Conservation (phyloP, 2,797 vertebrate species). For the Cichlasoma orientale region DNA sequence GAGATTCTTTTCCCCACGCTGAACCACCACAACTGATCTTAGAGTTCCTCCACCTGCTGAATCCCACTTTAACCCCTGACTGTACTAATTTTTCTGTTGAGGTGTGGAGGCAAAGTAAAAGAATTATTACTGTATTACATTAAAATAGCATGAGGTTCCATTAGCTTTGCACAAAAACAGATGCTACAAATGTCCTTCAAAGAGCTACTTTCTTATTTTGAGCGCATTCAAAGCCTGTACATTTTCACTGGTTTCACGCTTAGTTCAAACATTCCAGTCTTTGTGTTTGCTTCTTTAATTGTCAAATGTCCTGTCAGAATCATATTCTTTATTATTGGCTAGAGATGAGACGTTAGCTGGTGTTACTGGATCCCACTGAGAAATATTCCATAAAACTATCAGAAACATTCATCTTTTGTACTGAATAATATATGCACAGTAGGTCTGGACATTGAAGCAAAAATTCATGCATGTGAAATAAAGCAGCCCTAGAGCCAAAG, state of each 20-base stretch:
- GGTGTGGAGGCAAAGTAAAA: neutral
- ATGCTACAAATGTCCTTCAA: neutral
- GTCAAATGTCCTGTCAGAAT: conserved; percentile 5
- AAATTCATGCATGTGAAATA: conserved; percentile 46
- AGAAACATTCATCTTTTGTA: conserved; percentile 37
- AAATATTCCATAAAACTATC: conserved; percentile 37
- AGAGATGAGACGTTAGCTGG: conserved; percentile 20
- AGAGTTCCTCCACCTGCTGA: no score
- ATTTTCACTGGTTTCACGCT: neutral
- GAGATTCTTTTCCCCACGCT: no score
- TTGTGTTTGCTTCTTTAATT: neutral
- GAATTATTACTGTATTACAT: neutral
- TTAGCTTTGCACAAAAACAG: neutral
- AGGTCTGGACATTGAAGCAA: conserved; percentile 19
- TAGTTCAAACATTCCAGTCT: conserved; percentile 9
- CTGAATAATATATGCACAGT: conserved; percentile 57
- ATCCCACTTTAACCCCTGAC: no score
- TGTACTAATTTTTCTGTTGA: neutral
- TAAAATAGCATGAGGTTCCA: neutral
- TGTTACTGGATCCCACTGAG: conserved; percentile 6
- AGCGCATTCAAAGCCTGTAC: neutral
- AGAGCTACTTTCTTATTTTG: neutral
- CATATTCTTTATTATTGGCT: conserved; percentile 9
- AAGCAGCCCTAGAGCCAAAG: conserved; percentile 18
- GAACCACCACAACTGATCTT: no score